Conservation (phyloP, 2,797 vertebrate species). For the Enteromius unitaeniatus region DNA sequence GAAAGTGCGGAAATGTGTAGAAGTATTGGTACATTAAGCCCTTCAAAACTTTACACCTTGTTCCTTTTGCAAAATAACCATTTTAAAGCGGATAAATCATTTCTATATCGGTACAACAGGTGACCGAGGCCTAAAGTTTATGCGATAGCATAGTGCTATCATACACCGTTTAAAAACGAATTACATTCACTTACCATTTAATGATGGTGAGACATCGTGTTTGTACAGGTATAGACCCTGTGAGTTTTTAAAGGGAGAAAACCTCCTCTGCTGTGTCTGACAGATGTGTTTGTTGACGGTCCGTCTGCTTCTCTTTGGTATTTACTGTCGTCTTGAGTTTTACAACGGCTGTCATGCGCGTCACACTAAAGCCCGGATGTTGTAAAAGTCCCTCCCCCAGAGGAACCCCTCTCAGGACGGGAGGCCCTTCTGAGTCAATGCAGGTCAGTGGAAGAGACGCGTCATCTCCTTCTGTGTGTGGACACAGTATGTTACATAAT, state of each 20-base stretch:
- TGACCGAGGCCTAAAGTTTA: constrained; percentile 37
- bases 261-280: background rate
- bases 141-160: constrained; percentile 11
- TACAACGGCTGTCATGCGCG: constrained; percentile 58
- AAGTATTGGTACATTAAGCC: background rate
- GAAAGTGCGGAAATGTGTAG: background rate
- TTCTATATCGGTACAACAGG: constrained; percentile 15
- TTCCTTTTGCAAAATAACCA: too few relatives aligned
- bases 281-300: constrained; percentile 22
- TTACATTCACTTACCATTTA: constrained; percentile 31
- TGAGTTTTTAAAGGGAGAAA: background rate
- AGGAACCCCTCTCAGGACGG: background rate
- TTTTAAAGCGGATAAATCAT: background rate
- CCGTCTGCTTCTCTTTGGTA: constrained; percentile 48
- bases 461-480: background rate
- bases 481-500: background rate
- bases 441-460: background rate
- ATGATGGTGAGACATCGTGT: background rate
- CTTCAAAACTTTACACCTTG: background rate
- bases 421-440: background rate
- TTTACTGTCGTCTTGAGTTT: constrained; percentile 62
- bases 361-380: constrained; percentile 59
- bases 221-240: background rate
- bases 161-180: background rate
- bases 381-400: background rate